Conservation (phyloP, 2,888 invertebrate species). For the Deilephila elpenor region DNA sequence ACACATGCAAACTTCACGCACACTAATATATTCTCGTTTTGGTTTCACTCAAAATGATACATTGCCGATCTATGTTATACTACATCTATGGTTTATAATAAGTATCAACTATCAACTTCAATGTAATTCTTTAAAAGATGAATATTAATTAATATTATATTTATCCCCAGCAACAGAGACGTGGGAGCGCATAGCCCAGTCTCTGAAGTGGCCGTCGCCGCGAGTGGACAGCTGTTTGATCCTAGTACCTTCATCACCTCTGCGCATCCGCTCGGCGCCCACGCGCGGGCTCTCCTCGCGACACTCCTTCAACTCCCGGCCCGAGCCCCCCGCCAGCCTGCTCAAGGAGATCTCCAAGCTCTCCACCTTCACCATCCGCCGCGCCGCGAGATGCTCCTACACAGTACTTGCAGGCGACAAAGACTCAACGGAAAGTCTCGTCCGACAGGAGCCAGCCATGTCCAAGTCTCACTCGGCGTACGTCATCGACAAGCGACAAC, state of each 20-base stretch:
- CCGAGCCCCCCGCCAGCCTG: slow-evolving; percentile 77
- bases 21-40: no score
- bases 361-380: slow-evolving; percentile 88
- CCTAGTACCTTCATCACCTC: slow-evolving; percentile 83
- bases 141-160: neutral
- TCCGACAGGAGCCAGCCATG: slow-evolving; percentile 69
- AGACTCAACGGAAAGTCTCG: slow-evolving; percentile 88
- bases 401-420: slow-evolving; percentile 86
- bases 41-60: no score
- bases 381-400: slow-evolving; percentile 89
- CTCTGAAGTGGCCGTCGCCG: slow-evolving; percentile 87
- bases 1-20: no score
- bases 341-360: slow-evolving; percentile 88
- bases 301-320: slow-evolving; percentile 52
- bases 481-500: slow-evolving; percentile 76
- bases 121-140: no score
- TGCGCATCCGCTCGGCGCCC: slow-evolving; percentile 61
- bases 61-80: no score
- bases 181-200: slow-evolving; percentile 89
- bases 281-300: slow-evolving; percentile 52
- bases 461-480: slow-evolving; percentile 86
- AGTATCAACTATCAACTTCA: no score
- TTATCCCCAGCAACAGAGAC: slow-evolving; percentile 86
- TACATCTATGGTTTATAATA: no score
- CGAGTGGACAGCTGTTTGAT: slow-evolving; percentile 88